Base-by-base conservation (phyloP, 2,797 vertebrate genomes). In the Nannoperca obscura region DNA sequence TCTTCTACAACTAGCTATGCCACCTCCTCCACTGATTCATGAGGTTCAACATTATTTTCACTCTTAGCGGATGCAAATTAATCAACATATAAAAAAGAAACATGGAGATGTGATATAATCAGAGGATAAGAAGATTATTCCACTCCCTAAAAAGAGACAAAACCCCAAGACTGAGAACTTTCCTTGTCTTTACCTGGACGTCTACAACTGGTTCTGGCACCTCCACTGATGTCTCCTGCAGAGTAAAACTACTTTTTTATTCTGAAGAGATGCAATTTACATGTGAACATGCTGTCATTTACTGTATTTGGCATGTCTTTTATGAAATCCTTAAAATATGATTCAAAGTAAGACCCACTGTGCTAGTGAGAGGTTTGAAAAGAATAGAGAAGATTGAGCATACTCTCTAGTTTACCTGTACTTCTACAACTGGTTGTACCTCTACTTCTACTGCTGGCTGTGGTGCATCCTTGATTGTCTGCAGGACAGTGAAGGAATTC, bases 101-200 rank as follows among this genome's bases (percentile, higher is more conserved):
- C 11, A 38, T 1, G 20, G 30, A 32, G 44, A 60, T 68, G 53
- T 24, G 71, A 73, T 71, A n/a, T 69, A 62, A 76, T 69, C 46
- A 53, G 12, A 59, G 3, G 15, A 76, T 50, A 49, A 52, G 54
- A 60, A 1, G 30, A 75, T 62, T 24, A 20, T 52, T 53, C 14
- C 40, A 49, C 38, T 60, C 57, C 66, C 22, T 63, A 13, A 34
- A 84, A 34, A 82, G 50, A 47, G 27, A 54, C 22, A 32, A 72
- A 63, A 20, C 36, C 54, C 53, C 7, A 42, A 61, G 34, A 61
- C 19, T 53, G 65, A 80, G 5, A 69, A 1, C 11, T 69, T 38
- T 69, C 50, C 5, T 71, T 71, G 74, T 22, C 42, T 88, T 92
- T 93, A 93, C 90, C 91, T 93, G 60, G n/a, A 85, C 63, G 42